phyloP scores from a whole-genome alignment of 2,888 invertebrate species.

The Falcaria lacertinaria region DNA sequence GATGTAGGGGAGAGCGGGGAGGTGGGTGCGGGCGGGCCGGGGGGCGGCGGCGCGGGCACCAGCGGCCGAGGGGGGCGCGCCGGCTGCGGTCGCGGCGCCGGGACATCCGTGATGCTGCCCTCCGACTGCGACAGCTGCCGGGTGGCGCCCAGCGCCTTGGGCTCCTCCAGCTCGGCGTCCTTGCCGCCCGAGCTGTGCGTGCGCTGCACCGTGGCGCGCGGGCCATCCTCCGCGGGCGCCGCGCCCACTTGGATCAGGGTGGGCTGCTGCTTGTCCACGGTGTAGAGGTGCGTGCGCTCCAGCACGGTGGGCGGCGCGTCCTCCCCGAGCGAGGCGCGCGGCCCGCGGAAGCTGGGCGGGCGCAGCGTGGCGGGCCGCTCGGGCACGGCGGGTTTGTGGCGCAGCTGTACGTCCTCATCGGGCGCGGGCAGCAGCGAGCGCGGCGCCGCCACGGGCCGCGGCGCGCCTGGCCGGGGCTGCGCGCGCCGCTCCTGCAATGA shows the following conservation, averaged over 20 bases:
- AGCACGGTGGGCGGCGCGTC: slow-evolving; percentile 67
- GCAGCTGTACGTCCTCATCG: slow-evolving; percentile 69
- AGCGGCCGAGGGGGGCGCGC: slow-evolving; percentile 54
- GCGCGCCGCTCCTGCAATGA: slow-evolving; percentile 21
- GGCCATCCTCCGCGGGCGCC: slow-evolving; percentile 33
- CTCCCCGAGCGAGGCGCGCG: slow-evolving; percentile 48
- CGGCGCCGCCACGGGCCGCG: slow-evolving; percentile 58
- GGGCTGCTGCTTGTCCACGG: slow-evolving; percentile 87
- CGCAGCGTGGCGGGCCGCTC: slow-evolving; percentile 87
- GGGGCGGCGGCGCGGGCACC: slow-evolving; percentile 58
- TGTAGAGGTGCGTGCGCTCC: slow-evolving; percentile 85
- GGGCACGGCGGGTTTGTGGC: slow-evolving; percentile 89
- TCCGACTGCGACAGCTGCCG: slow-evolving; percentile 80
- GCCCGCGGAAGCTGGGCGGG: slow-evolving; percentile 75
- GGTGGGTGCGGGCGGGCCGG: slow-evolving; percentile 31
- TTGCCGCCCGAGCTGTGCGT: slow-evolving; percentile 70
- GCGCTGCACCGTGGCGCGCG: slow-evolving; percentile 61
- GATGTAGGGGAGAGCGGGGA: slow-evolving; percentile 6
- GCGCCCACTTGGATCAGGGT: slow-evolving; percentile 81
- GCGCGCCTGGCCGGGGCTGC: slow-evolving; percentile 22
- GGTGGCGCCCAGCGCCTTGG: slow-evolving; percentile 52
- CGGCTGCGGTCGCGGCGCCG: slow-evolving; percentile 46
- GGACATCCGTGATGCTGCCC: slow-evolving; percentile 80
- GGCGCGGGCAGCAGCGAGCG: slow-evolving; percentile 51
- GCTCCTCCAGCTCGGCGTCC: slow-evolving; percentile 63